Evolutionary conservation across 2,888 invertebrate species (phyloP).

Genomic region (Phalera bucephala): DNA sequence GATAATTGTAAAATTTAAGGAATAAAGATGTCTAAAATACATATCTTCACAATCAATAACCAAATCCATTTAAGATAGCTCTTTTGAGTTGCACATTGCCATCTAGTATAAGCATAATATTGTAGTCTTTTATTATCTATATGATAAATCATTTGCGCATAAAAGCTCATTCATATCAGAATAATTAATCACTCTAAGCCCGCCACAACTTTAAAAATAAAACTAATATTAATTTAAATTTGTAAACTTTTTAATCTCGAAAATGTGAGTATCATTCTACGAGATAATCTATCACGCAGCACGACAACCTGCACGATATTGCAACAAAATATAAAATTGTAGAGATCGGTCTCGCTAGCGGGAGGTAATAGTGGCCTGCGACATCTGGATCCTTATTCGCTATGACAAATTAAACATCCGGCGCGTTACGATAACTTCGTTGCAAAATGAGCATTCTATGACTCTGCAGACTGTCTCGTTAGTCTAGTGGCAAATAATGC

Average conservation of each 20-base stretch:
- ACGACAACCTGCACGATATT: constrained; percentile 34
- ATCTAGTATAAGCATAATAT: not conserved
- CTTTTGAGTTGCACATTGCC: not conserved
- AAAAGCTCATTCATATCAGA: not conserved
- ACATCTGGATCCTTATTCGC: too few species aligned
- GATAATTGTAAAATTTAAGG: too few species aligned
- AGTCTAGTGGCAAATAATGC: too few species aligned
- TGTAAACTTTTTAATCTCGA: constrained; percentile 18
- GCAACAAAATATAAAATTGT: constrained; percentile 50
- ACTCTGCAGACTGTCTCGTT: too few species aligned
- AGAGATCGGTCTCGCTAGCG: constrained; percentile 28
- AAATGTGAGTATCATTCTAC: constrained; percentile 23
- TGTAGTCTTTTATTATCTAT: not conserved
- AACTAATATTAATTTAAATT: not conserved
- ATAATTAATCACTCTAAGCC: not conserved
- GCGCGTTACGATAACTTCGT: too few species aligned
- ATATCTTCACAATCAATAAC: too few species aligned
- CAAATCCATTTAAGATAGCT: not conserved
- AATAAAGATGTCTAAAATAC: too few species aligned
- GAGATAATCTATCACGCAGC: constrained; percentile 38
- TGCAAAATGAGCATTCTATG: too few species aligned
- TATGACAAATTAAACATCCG: too few species aligned
- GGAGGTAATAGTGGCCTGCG: too few species aligned
- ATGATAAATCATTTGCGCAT: not conserved
- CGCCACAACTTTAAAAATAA: not conserved